These are phyloP conservation scores for Pagrus major DNA, from an alignment of 2,113 vertebrate genomes.

Conservation along the genomic window DNA sequence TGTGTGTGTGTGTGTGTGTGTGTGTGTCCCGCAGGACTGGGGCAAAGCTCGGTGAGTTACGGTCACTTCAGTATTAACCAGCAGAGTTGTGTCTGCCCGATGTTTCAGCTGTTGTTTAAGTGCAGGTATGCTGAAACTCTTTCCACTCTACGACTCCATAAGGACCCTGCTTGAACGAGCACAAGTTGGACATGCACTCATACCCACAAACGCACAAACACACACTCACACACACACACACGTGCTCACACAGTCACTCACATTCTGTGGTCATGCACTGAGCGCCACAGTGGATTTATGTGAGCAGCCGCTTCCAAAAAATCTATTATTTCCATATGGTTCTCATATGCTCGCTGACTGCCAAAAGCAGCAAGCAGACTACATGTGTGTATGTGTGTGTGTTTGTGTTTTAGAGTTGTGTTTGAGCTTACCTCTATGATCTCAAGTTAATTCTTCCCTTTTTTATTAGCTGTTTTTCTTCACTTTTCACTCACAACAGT, in stretches of 20 bases:
- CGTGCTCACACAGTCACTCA: conserved; percentile 41
- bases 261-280: conserved; percentile 57
- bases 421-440: conserved; percentile 36
- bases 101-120: conserved; percentile 55
- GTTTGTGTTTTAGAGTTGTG: not conserved
- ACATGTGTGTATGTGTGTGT: conserved; percentile 12
- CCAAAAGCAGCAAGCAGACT: conserved; percentile 38
- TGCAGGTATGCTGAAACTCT: conserved; percentile 62
- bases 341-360: conserved; percentile 46
- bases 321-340: conserved; percentile 81
- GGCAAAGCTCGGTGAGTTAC: conserved; percentile 33
- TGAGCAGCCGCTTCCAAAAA: conserved; percentile 67
- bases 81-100: conserved; percentile 32
- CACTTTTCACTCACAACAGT: conserved; percentile 13
- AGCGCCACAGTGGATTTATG: conserved; percentile 73
- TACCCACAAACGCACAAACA: conserved; percentile 12
- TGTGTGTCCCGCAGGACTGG: not conserved
- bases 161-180: conserved; percentile 35
- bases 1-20: conserved; percentile 19
- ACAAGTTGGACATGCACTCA: conserved; percentile 44
- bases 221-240: conserved; percentile 28
- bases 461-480: conserved; percentile 58
- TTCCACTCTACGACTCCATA: conserved; percentile 44
- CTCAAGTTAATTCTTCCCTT: conserved; percentile 44
- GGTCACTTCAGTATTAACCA: conserved; percentile 9